These are phyloP conservation scores for Heliornis fulica DNA, from an alignment of 2,113 vertebrate genomes.

Conservation along the genomic window DNA sequence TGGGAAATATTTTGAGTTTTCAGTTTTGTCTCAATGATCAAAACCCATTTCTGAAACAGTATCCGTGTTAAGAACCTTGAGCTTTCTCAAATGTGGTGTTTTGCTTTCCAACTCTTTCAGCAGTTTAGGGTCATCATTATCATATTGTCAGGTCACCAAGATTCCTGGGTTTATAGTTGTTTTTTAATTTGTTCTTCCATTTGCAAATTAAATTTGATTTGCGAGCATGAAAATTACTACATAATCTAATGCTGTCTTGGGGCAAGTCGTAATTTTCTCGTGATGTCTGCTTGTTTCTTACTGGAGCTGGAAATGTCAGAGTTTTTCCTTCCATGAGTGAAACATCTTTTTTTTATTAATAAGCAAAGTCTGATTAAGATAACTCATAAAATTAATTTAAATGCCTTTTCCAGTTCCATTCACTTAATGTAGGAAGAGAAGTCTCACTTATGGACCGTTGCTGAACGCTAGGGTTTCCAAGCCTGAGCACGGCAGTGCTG, in stretches of 20 bases:
- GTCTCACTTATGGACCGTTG: rapidly evolving
- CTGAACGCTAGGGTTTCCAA: neutral
- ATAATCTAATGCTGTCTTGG: neutral
- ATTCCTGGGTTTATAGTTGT: neutral
- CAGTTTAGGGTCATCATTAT: neutral
- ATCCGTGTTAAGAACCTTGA: neutral
- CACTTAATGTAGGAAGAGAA: neutral
- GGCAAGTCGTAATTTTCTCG: neutral
- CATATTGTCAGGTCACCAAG: neutral
- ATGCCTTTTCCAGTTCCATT: neutral
- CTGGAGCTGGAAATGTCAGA: neutral
- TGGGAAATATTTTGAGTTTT: neutral
- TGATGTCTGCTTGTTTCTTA: neutral
- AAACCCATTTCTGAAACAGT: neutral
- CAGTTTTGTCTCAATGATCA: neutral
- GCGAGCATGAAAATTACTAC: neutral
- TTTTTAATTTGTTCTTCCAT: neutral
- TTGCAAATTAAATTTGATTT: neutral
- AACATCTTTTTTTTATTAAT: neutral
- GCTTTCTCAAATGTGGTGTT: neutral
- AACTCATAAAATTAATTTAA: neutral
- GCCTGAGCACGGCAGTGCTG: neutral
- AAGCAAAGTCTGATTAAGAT: neutral
- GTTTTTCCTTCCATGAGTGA: neutral
- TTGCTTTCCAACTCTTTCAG: neutral